Evolutionary conservation across 1,140 invertebrate species (phyloP), one percentile per base, ranked within the genome.

Genomic region (Ectropis grisescens): DNA sequence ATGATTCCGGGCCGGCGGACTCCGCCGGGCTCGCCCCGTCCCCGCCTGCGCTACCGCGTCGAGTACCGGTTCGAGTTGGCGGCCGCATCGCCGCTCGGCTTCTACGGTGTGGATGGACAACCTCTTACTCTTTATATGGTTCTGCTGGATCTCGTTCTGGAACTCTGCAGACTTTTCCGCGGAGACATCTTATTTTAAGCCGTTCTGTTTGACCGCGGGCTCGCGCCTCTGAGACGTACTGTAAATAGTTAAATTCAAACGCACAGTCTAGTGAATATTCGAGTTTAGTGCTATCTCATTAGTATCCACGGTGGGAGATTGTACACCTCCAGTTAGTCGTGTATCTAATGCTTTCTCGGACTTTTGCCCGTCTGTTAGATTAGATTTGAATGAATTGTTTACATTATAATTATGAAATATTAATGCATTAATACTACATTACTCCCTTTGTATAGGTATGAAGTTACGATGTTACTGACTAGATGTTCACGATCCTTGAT

Each of bases 1-100:
- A 89, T 90, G 89, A 89, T 86, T 84, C 56, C 67, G 79, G 75
- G 75, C 44, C 40, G 47, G 33, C 35, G 56, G 55, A n/a, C 58
- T 50, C 41, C 41, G 28, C 27, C 39, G 39, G 40, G 37, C 46
- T 27, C 29, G 29, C 29, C 26, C 19, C 33, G 30, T 33, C 25
- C 36, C 33, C 33, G 45, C 41, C 27, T 5, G 2, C 12, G 13
- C 27, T 8, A 9, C 12, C 13, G 16, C 16, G 29, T 29, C 11
- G 19, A 5, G 4, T 4, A 9, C 19, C 19, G n/a, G n/a, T n/a
- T n/a, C n/a, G n/a, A n/a, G n/a, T n/a, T n/a, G n/a, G n/a, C n/a
- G n/a, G n/a, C n/a, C n/a, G n/a, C n/a, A n/a, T n/a, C n/a, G n/a
- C n/a, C n/a, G n/a, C n/a, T n/a, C n/a, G n/a, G n/a, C n/a, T n/a